Percentiles rank a stretch among this genome's conserved stretches.
Evolutionary conservation across 1,140 invertebrate species (phyloP).

Genomic region (Heliconius eleuchia): DNA sequence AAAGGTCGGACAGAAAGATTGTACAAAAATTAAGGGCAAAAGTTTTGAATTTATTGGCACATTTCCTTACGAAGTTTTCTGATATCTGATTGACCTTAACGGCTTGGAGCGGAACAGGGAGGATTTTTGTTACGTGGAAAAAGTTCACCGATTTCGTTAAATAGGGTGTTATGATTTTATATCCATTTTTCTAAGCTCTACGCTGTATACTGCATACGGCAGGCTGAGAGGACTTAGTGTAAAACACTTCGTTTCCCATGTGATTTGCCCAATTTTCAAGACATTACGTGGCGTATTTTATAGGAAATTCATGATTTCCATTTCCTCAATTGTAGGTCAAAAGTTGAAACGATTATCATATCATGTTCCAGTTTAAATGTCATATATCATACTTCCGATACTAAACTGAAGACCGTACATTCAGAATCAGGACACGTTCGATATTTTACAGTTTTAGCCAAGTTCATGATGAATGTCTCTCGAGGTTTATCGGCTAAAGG

Average conservation of each 20-base stretch:
- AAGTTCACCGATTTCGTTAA: neutral
- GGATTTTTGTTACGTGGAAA: neutral
- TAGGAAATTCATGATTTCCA: no score
- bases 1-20: neutral
- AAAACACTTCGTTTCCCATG: no score
- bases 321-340: neutral
- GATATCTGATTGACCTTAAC: conserved; percentile 15
- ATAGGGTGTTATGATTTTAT: neutral
- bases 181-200: neutral
- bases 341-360: neutral
- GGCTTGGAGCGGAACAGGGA: neutral
- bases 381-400: neutral
- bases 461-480: neutral
- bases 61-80: neutral
- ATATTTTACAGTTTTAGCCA: conserved; percentile 5
- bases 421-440: neutral
- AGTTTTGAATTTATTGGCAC: conserved; percentile 10
- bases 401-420: neutral
- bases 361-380: neutral
- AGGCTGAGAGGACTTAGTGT: neutral
- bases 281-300: neutral
- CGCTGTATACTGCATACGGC: neutral
- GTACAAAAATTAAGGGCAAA: conserved; percentile 12
- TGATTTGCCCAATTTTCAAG: no score
- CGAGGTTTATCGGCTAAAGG: neutral